A percentile compares a stretch with the other conserved stretches of the same genome.
phyloP scores from a whole-genome alignment of 2,888 invertebrate species.

The Dryobota labecula region DNA sequence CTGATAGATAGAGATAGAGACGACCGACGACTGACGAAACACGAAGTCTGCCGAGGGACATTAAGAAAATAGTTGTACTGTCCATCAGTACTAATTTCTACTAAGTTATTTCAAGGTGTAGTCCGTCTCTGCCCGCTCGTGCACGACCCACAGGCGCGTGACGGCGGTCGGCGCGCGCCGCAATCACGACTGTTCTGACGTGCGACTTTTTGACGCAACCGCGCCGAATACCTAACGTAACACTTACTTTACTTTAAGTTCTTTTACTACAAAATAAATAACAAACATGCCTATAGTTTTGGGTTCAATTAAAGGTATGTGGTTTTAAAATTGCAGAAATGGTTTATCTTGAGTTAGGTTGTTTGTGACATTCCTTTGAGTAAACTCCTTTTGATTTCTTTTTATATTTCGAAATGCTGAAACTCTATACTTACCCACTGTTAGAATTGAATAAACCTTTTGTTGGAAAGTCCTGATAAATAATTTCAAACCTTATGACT shows the following conservation, averaged over 20 bases:
- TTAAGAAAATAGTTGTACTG: too few relatives aligned
- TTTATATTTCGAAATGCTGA: neutral
- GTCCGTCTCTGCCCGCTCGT: conserved; percentile 81
- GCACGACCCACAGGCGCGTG: conserved; percentile 87
- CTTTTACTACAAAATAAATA: conserved; percentile 54
- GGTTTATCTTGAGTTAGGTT: neutral
- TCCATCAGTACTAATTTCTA: conserved; percentile 17
- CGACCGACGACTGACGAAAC: too few relatives aligned
- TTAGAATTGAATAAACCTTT: neutral
- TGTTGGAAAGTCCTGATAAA: neutral
- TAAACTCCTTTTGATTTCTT: neutral
- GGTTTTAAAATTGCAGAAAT: conserved; percentile 37
- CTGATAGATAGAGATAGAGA: too few relatives aligned
- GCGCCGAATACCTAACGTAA: conserved; percentile 66
- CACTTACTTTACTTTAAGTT: conserved; percentile 66
- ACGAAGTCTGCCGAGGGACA: too few relatives aligned
- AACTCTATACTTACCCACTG: neutral
- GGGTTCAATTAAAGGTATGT: conserved; percentile 21
- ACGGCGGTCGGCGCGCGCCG: conserved; percentile 87
- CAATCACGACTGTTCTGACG: conserved; percentile 84
- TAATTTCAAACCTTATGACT: neutral
- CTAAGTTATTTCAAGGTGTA: conserved; percentile 47
- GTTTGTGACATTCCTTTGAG: neutral
- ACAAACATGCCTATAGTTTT: conserved; percentile 21
- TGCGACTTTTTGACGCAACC: conserved; percentile 85